Evolutionary conservation across 1,140 invertebrate species (phyloP), one percentile per base, ranked within the genome.

Genomic region (Drosophila sturtevanti): DNA sequence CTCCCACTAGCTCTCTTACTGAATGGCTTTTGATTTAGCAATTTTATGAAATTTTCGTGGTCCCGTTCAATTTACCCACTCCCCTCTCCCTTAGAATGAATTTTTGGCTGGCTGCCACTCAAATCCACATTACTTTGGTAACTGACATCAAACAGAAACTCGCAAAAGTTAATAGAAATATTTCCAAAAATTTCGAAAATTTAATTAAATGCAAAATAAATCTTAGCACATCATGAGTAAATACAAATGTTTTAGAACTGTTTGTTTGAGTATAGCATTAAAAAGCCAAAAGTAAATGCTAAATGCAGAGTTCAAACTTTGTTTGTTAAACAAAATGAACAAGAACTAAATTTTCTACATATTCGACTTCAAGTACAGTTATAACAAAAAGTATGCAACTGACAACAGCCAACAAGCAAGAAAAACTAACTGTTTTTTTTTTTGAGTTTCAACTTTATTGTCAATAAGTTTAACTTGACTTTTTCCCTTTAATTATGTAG

Each of bases 31-130:
- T 48, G 41, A 48, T 48, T 48, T 48, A 48, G 41, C 41, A 48
- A 48, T 48, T 48, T 48, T 48, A 48, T 48, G 41, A 48, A 48
- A 48, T 48, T 48, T 48, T 48, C 41, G 41, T 48, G 41, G 41
- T 48, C 41, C 41, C 18, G 41, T 48, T 48, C 41, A 48, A 48
- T 48, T 48, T 21, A 21, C 9, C 16, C 41, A 16, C 16, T 9
- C 41, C 27, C 27, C 3, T 4, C 5, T 31, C 27, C 27, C 27
- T 31, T 31, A 31, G 27, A 31, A 11, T 6, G 9, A 16, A 44
- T 9, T 44, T 44, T 48, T 44, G 41, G 41, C 10, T 21, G 41
- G 16, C 41, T 48, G 41, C 41, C 41, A 48, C 41, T 48, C 41
- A 48, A 48, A 48, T 48, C 16, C 41, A 21, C 41, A 48, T 48